Evolutionary conservation across 2,888 invertebrate species (phyloP), one percentile per base, ranked within the genome.

Genomic region (Thyatira batis): DNA sequence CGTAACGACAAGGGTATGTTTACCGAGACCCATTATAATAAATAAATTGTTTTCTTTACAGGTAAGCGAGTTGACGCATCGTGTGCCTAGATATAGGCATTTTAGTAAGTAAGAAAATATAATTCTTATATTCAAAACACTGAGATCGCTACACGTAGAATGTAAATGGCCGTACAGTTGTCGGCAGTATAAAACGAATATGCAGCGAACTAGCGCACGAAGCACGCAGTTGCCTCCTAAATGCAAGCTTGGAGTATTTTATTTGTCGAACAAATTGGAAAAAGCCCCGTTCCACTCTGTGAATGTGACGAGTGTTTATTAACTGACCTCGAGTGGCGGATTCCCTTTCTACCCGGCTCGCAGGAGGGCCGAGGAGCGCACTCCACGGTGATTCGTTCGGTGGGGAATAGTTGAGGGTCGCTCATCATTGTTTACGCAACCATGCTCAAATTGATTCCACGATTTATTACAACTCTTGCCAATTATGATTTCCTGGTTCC

Each of bases 261-360:
- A 58, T 68, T 68, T 69, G 54, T 57, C 49, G 51, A 63, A 55
- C 59, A 61, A 55, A 50, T 53, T 52, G 23, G 58, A 58, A 61
- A 64, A 61, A 60, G 57, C 57, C 53, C 51, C 30, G 52, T 43
- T 49, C 53, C 55, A 53, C 57, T 45, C 52, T 49, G 63, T 17
- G 27, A 13, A 27, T 48, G 27, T 48, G 48, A 48, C 48, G 48
- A 68, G 68, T 75, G 71, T 73, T 71, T 74, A 68, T 71, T 58
- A 65, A 64, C 64, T 62, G 66, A 59, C 62, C 73, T 57, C 25
- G 55, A 63, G 67, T 57, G 62, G 52, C 30, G 21, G 39, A 39
- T 39, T 39, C 39, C 50, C 50, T 20, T 48, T 20, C 51, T 27
- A 45, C 45, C 53, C 50, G 54, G 53, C 44, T 58, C 44, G 52